Percentiles rank a stretch among this genome's conserved stretches.
These are phyloP conservation scores for Cyclargus thomasi DNA, from an alignment of 1,140 invertebrate species.

Conservation along the genomic window DNA sequence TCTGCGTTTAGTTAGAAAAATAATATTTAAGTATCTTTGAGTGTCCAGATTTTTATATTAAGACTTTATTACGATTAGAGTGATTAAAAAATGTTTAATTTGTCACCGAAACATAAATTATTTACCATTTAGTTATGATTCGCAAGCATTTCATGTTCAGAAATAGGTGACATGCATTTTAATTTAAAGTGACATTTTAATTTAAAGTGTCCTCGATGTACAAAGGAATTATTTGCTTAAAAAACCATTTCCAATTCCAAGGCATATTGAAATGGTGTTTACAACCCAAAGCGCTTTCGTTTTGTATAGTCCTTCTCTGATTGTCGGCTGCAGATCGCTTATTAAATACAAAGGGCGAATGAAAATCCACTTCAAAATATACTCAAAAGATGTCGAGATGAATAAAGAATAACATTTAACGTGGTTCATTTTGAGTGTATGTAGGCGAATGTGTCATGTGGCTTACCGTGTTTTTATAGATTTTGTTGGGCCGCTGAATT, in stretches of 20 bases:
- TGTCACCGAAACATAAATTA: no score
- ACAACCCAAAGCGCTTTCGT: conserved; percentile 12
- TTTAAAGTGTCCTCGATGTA: conserved; percentile 12
- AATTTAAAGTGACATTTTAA: conserved; percentile 12
- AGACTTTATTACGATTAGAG: no score
- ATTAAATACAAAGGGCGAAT: conserved; percentile 16
- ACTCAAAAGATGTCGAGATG: conserved; percentile 9
- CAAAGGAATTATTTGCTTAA: conserved; percentile 22
- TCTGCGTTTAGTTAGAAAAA: no score
- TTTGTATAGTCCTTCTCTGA: conserved; percentile 16
- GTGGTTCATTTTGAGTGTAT: neutral
- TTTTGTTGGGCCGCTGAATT: no score
- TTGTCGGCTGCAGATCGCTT: conserved; percentile 16
- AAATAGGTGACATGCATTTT: conserved; percentile 16
- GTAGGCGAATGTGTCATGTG: no score
- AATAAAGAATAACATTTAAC: neutral
- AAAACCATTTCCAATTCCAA: conserved; percentile 35
- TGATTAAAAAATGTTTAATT: no score
- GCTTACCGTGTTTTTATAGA: no score
- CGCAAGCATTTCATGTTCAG: neutral
- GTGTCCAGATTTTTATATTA: no score
- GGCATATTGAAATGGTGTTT: conserved; percentile 36
- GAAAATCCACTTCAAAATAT: conserved; percentile 12
- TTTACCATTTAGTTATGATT: neutral
- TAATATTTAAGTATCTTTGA: no score